Evolutionary conservation across 2,113 vertebrate species (phyloP).

Genomic region (Serinus canaria): DNA sequence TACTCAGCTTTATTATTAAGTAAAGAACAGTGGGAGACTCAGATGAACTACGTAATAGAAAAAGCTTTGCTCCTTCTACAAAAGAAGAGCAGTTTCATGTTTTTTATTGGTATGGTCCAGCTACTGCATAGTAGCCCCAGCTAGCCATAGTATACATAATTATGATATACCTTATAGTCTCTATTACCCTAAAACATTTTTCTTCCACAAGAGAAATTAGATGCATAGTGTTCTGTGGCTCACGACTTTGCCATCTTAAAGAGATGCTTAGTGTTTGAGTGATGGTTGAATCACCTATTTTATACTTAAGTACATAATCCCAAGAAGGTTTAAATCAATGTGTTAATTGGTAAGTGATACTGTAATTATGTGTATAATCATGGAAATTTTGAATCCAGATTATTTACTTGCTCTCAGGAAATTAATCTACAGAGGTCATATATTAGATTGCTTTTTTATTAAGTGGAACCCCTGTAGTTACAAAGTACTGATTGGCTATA

Average conservation of each 20-base stretch:
- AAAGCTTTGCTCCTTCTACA: not conserved
- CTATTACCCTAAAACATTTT: constrained; percentile 7
- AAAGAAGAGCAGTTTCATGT: not conserved
- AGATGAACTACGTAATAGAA: not conserved
- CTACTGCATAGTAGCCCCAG: not conserved
- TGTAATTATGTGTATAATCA: constrained; percentile 79
- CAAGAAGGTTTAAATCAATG: constrained; percentile 76
- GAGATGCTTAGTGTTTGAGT: constrained; percentile 54
- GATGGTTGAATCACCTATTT: constrained; percentile 65
- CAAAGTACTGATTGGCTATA: constrained; percentile 68
- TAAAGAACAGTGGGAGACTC: constrained; percentile 20
- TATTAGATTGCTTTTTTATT: constrained; percentile 81
- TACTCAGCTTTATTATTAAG: constrained; percentile 25
- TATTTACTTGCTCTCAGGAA: constrained; percentile 80
- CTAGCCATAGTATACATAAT: not conserved
- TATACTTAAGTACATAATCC: constrained; percentile 72
- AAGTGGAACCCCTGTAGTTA: constrained; percentile 77
- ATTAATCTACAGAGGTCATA: constrained; percentile 76
- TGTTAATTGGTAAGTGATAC: constrained; percentile 79
- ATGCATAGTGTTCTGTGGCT: not conserved
- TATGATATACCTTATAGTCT: constrained; percentile 11
- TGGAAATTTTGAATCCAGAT: constrained; percentile 76
- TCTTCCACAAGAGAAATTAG: constrained; percentile 40
- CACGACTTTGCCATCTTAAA: constrained; percentile 12
- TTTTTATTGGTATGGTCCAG: not conserved